phyloP scores from a whole-genome alignment of 2,113 vertebrate species.

The Paramormyrops kingsleyae region DNA sequence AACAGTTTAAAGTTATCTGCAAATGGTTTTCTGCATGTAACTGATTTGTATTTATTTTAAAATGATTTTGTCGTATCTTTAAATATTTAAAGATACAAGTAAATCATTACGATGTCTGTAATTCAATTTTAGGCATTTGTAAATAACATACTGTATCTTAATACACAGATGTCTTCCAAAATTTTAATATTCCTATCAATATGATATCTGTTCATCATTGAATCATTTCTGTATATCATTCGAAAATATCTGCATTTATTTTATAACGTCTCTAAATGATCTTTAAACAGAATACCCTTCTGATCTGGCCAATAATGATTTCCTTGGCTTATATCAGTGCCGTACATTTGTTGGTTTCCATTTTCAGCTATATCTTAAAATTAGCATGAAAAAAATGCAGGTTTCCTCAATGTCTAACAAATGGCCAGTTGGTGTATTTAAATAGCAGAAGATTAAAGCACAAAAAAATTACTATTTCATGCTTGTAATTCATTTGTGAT shows the following conservation, averaged over 20 bases:
- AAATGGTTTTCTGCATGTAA: neutral
- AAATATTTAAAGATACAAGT: neutral
- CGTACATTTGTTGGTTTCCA: neutral
- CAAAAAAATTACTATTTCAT: neutral
- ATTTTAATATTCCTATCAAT: neutral
- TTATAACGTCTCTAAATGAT: neutral
- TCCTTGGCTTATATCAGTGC: neutral
- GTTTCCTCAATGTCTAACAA: neutral
- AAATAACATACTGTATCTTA: neutral
- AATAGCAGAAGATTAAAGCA: neutral
- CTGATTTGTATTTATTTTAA: neutral
- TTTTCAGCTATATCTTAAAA: neutral
- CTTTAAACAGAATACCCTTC: neutral
- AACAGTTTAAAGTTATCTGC: neutral
- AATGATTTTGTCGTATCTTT: neutral
- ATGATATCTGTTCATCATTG: neutral
- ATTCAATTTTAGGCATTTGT: neutral
- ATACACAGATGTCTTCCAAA: neutral
- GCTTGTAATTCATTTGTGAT: neutral
- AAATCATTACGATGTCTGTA: neutral
- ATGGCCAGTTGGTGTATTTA: neutral
- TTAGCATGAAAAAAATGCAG: neutral
- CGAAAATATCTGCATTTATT: neutral
- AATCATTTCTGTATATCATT: neutral
- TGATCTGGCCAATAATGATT: neutral